Percentiles rank a stretch among this genome's conserved stretches.
Conservation (phyloP, 2,797 vertebrate species). For the Vipera ursinii region DNA sequence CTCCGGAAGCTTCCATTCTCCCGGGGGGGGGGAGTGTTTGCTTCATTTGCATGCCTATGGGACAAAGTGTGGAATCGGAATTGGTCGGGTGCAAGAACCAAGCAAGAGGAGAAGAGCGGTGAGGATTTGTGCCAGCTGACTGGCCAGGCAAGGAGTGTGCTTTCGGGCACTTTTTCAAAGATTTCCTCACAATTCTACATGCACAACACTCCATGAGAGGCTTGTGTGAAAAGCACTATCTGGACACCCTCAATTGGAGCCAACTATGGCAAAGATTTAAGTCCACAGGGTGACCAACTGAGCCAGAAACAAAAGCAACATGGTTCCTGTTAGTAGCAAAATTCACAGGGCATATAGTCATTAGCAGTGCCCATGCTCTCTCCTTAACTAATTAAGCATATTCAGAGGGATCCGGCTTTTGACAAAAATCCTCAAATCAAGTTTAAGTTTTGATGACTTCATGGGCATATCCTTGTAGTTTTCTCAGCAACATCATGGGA, state of each 20-base stretch:
- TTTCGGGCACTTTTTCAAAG: not conserved
- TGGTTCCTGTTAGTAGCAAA: not conserved
- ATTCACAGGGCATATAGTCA: not conserved
- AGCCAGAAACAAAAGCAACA: not conserved
- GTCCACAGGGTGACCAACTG: not conserved
- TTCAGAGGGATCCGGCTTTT: not conserved
- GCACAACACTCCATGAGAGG: not conserved
- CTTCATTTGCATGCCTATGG: too few relatives aligned
- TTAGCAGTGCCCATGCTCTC: not conserved
- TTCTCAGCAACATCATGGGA: not conserved
- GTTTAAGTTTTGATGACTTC: not conserved
- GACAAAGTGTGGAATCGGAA: too few relatives aligned
- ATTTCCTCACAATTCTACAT: not conserved
- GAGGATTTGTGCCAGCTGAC: too few relatives aligned
- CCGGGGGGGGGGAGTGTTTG: too few relatives aligned
- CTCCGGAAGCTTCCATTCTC: too few relatives aligned
- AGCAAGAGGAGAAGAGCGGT: too few relatives aligned
- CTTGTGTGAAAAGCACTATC: not conserved
- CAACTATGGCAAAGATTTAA: not conserved
- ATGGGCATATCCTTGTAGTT: not conserved
- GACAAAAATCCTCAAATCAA: not conserved
- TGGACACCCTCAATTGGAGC: not conserved
- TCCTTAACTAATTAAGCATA: not conserved
- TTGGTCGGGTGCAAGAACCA: too few relatives aligned
- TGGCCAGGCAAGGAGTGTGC: too few relatives aligned